Percentiles rank a stretch among this genome's conserved stretches.
Conservation (phyloP, 92 coral and sea anemone species). For the Muricea muricata region DNA sequence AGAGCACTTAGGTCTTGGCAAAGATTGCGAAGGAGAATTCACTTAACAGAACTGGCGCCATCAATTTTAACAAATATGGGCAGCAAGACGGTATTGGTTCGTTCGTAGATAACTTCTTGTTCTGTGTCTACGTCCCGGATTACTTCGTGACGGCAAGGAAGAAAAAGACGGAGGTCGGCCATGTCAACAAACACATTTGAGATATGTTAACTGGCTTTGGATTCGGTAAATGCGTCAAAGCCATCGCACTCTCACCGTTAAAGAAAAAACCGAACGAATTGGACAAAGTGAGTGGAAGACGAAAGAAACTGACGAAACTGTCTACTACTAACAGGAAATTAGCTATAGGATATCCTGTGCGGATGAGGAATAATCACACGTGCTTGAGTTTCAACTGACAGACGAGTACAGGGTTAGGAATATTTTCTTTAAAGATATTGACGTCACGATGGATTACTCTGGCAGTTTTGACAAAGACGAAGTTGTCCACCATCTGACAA, state of each 20-base stretch:
- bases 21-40: conserved; percentile 31
- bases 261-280: conserved; percentile 27
- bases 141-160: conserved; percentile 44
- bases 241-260: conserved; percentile 38
- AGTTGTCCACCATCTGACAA: conserved; percentile 16
- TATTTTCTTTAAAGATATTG: no score
- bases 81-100: conserved; percentile 49
- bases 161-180: conserved; percentile 31
- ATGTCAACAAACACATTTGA: no score
- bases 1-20: no score
- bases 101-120: conserved; percentile 38
- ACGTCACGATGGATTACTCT: conserved; percentile 47
- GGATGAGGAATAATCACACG: no score
- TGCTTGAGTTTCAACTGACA: no score
- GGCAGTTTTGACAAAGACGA: conserved; percentile 59
- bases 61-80: conserved; percentile 42
- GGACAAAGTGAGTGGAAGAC: conserved; percentile 23
- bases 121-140: no score
- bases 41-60: no score
- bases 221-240: conserved; percentile 48
- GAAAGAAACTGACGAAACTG: conserved; percentile 26
- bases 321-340: conserved; percentile 40
- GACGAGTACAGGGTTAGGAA: no score
- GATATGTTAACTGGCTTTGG: conserved; percentile 43
- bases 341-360: conserved; percentile 41